Percentiles rank a stretch among this genome's conserved stretches.
Conservation (phyloP, 1,140 invertebrate genomes). For the Helicoverpa zea region DNA sequence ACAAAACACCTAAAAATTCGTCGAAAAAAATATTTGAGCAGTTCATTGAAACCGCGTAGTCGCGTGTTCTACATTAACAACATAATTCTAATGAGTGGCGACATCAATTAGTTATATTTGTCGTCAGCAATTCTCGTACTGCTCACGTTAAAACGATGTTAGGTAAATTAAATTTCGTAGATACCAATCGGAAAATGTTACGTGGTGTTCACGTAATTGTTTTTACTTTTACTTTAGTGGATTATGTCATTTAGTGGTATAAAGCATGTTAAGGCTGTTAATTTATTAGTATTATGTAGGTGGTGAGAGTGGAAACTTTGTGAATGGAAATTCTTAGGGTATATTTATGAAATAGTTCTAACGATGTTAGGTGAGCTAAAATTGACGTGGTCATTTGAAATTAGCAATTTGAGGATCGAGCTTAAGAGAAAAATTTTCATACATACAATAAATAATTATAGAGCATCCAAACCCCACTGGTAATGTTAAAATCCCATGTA, state of each 20-base stretch:
- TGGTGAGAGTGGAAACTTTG: neutral
- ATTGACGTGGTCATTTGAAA: too few species aligned
- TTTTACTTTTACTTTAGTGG: conserved; percentile 21
- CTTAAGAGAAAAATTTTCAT: too few species aligned
- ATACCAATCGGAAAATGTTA: conserved; percentile 39
- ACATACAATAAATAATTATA: too few species aligned
- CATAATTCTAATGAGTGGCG: conserved; percentile 71
- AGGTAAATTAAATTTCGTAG: conserved; percentile 64
- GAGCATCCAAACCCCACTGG: too few species aligned
- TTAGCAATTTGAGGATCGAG: too few species aligned
- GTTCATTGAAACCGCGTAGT: conserved; percentile 41
- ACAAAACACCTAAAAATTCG: neutral
- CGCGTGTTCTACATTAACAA: conserved; percentile 60
- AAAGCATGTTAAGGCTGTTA: conserved; percentile 4
- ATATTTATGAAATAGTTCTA: too few species aligned
- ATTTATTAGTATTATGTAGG: neutral
- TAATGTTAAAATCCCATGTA: too few species aligned
- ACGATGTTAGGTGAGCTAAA: too few species aligned
- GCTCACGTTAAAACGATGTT: conserved; percentile 52
- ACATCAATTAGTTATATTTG: conserved; percentile 74
- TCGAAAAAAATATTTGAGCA: conserved; percentile 1
- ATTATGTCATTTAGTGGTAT: conserved; percentile 36
- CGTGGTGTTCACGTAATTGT: conserved; percentile 40
- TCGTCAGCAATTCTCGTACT: conserved; percentile 48
- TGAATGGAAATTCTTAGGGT: neutral